These are phyloP conservation scores for Cirrhinus molitorella DNA, from an alignment of 2,797 vertebrate species.

Conservation along the genomic window DNA sequence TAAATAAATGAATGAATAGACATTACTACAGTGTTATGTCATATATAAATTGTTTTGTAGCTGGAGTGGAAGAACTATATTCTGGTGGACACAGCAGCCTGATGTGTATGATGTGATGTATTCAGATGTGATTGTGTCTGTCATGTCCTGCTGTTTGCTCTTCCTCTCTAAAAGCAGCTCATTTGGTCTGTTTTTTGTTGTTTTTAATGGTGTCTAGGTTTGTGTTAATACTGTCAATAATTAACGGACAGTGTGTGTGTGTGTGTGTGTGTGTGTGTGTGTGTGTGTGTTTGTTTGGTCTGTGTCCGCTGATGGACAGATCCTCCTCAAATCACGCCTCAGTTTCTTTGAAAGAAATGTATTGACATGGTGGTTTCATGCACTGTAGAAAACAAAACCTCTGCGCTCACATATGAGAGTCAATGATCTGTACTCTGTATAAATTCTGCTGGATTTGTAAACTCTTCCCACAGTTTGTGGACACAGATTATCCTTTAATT, in stretches of 20 bases:
- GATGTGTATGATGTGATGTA: background rate
- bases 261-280: too few species aligned
- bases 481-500: too few species aligned
- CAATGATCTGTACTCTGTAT: too few species aligned
- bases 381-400: too few species aligned
- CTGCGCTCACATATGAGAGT: too few species aligned
- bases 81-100: background rate
- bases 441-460: too few species aligned
- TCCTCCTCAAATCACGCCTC: too few species aligned
- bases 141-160: background rate
- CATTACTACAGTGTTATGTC: background rate
- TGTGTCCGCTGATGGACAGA: too few species aligned
- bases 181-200: background rate
- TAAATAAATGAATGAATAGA: background rate
- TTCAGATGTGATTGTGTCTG: background rate
- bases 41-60: background rate
- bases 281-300: too few species aligned
- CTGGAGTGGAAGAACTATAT: background rate
- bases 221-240: background rate
- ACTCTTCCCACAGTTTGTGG: too few species aligned
- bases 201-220: background rate
- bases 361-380: constrained; percentile 28
- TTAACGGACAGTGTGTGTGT: background rate
- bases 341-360: background rate
- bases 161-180: background rate